Conservation (phyloP, 2,113 vertebrate species). For the Micromys minutus region DNA sequence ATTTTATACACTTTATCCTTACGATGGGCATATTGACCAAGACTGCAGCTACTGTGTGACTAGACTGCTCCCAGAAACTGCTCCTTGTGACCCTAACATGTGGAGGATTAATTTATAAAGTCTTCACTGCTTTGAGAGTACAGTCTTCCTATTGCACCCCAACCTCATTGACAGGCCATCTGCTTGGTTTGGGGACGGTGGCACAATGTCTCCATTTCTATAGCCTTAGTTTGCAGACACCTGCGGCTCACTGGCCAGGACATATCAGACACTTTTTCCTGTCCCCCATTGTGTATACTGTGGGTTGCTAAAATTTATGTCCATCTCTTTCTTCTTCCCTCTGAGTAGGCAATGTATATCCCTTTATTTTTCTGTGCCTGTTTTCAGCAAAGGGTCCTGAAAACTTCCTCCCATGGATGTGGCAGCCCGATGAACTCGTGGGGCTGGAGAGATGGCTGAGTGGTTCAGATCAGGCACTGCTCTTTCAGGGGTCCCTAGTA, state of each 20-base stretch:
- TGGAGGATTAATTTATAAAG: not conserved
- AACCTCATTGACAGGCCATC: not conserved
- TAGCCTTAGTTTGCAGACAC: accelerated
- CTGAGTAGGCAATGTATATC: accelerated
- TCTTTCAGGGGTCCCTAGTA: not conserved
- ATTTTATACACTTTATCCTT: not conserved
- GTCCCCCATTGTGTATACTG: not conserved
- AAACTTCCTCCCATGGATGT: not conserved
- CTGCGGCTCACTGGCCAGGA: not conserved
- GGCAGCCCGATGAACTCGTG: not conserved
- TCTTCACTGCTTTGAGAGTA: not conserved
- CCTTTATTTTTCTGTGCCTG: not conserved
- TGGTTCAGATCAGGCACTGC: not conserved
- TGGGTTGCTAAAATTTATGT: not conserved
- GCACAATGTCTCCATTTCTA: accelerated
- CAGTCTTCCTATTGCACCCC: not conserved
- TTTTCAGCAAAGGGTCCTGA: not conserved
- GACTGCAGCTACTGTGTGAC: not conserved
- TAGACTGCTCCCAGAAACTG: not conserved
- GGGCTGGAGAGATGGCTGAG: not conserved
- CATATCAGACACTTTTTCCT: not conserved
- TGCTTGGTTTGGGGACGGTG: not conserved
- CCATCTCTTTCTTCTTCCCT: not conserved
- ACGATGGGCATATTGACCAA: not conserved
- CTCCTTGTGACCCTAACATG: not conserved